Percentiles rank a stretch among this genome's conserved stretches.
Conservation (phyloP, 2,113 vertebrate genomes). For the Sapayoa aenigma region DNA sequence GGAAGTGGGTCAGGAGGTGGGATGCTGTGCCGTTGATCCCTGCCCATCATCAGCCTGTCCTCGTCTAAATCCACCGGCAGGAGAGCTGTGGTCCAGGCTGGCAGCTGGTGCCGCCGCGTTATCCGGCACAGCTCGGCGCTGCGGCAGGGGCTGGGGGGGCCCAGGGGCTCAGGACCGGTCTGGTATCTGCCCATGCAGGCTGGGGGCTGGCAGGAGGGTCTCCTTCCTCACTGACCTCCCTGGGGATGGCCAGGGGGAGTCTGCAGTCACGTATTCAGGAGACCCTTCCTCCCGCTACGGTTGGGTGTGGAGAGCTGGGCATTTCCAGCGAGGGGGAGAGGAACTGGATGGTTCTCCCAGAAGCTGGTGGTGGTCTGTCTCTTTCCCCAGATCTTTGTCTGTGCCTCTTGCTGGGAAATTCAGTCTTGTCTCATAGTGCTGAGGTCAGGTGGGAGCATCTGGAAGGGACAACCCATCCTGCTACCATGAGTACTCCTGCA, state of each 20-base stretch:
- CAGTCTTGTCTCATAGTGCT: background rate
- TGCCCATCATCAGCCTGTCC: background rate
- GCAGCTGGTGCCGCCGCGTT: background rate
- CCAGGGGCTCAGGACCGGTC: background rate
- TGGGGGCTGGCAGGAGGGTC: background rate
- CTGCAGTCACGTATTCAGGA: accelerated
- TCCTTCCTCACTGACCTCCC: background rate
- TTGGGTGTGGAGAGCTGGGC: accelerated
- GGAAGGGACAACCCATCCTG: accelerated
- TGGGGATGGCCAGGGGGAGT: background rate
- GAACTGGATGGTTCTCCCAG: background rate
- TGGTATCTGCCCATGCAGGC: background rate
- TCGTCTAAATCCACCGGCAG: background rate
- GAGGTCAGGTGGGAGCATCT: background rate
- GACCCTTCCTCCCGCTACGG: background rate
- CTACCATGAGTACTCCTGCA: accelerated
- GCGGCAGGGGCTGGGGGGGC: background rate
- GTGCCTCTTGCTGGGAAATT: background rate
- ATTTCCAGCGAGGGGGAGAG: background rate
- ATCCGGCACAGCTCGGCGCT: accelerated
- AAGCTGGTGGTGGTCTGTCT: background rate
- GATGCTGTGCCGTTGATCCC: background rate
- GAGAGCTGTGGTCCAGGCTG: background rate
- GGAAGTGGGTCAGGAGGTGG: background rate
- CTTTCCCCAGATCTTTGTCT: background rate